A percentile compares a stretch with the other conserved stretches of the same genome.
Evolutionary conservation across 2,113 vertebrate species (phyloP).

Genomic region (Hepsetus odoe): DNA sequence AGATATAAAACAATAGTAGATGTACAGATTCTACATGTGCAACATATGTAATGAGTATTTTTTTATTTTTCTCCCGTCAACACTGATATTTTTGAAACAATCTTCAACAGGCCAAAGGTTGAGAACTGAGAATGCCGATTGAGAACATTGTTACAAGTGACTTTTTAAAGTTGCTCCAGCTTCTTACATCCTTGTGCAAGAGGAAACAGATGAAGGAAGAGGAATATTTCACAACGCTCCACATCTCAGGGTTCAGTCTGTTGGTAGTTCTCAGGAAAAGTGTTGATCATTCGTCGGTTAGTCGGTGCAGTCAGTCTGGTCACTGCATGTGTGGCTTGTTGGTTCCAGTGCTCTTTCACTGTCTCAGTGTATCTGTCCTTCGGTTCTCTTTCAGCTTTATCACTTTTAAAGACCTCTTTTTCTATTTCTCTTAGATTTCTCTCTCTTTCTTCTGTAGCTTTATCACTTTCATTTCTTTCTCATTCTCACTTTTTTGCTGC

Average conservation of each 20-base stretch:
- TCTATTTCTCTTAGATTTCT: no score
- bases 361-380: neutral
- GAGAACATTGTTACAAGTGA: neutral
- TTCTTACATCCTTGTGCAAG: constrained; percentile 45
- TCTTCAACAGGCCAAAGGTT: neutral
- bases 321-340: neutral
- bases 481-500: no score
- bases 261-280: neutral
- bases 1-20: no score
- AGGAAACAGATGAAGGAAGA: constrained; percentile 44
- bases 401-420: no score
- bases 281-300: neutral
- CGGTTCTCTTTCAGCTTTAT: neutral
- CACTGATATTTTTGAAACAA: neutral
- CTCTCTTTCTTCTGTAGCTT: no score
- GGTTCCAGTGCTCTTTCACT: neutral
- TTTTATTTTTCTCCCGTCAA: no score
- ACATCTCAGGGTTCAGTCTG: neutral
- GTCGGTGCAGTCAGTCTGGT: constrained; percentile 17
- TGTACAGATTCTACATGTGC: no score
- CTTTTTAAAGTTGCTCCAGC: neutral
- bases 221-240: constrained; percentile 41
- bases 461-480: no score
- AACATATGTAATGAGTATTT: no score
- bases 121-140: neutral